Evolutionary conservation across 1,140 invertebrate genomes (phyloP).

Genomic region (Drosophila quadrilineata): DNA sequence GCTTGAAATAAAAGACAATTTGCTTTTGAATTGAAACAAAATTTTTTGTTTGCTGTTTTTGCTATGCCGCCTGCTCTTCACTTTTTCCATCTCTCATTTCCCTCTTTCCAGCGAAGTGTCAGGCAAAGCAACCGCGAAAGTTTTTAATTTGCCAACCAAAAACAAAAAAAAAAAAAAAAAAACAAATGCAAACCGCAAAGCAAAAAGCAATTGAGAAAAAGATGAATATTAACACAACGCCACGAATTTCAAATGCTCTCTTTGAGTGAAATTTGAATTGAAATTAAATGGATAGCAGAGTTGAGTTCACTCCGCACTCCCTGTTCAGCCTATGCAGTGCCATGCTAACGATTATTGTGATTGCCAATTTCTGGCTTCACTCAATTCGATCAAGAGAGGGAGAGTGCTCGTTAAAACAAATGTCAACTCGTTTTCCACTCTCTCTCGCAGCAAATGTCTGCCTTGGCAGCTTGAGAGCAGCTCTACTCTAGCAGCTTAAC

Average conservation of each 20-base stretch:
- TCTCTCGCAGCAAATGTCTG: background rate
- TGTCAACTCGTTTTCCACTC: background rate
- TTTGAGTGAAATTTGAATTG: background rate
- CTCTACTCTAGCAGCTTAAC: constrained; percentile 3
- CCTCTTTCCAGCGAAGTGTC: constrained; percentile 13
- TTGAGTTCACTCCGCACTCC: too few relatives aligned
- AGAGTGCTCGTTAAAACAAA: background rate
- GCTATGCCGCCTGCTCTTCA: too few relatives aligned
- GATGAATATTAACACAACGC: background rate
- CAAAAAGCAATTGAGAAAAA: background rate
- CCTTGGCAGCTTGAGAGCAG: too few relatives aligned
- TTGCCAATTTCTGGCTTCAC: too few relatives aligned
- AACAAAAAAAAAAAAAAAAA: constrained; percentile 25
- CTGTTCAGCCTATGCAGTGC: too few relatives aligned
- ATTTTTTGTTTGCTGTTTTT: constrained; percentile 37
- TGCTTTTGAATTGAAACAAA: constrained; percentile 60
- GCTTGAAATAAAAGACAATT: constrained; percentile 78
- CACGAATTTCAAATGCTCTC: background rate
- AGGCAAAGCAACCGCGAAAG: constrained; percentile 45
- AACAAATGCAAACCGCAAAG: background rate
- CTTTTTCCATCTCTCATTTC: too few relatives aligned
- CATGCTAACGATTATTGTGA: too few relatives aligned
- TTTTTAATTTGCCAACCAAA: constrained; percentile 41
- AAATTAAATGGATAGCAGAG: background rate
- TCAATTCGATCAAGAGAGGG: too few relatives aligned